Conservation (phyloP, 23 tunicate genomes). For the Styela plicata region DNA sequence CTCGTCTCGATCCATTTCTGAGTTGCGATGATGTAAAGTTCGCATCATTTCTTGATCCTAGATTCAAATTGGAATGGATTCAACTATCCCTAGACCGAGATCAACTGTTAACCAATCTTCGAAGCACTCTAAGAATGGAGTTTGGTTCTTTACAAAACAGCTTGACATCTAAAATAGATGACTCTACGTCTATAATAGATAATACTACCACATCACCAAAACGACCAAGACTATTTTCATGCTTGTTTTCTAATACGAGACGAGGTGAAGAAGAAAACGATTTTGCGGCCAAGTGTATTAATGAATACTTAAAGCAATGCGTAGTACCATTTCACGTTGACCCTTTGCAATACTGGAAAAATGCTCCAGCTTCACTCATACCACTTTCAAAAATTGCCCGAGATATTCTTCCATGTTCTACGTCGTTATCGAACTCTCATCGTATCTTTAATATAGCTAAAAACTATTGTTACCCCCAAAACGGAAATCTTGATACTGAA, state of each 20-base stretch:
- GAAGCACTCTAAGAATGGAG: background rate
- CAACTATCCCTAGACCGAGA: background rate
- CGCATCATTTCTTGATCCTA: conserved; percentile 4
- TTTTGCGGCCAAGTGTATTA: background rate
- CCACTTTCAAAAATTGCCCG: background rate
- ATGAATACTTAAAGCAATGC: background rate
- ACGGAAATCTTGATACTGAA: background rate
- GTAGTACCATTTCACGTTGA: background rate
- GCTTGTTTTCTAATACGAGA: background rate
- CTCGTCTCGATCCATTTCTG: background rate
- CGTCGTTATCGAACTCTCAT: background rate
- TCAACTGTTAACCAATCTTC: background rate
- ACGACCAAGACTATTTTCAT: background rate
- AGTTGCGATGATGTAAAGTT: background rate
- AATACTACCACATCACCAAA: background rate
- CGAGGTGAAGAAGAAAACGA: background rate
- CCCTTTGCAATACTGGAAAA: background rate
- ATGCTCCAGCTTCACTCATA: background rate
- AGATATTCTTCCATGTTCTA: background rate
- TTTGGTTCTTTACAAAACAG: background rate
- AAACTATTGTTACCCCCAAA: background rate
- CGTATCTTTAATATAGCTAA: background rate
- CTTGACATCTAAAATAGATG: background rate
- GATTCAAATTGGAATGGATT: conserved; percentile 4
- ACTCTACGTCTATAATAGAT: background rate